Base-by-base conservation (phyloP, 2,797 vertebrate species). In the Lithobates sylvaticus region DNA sequence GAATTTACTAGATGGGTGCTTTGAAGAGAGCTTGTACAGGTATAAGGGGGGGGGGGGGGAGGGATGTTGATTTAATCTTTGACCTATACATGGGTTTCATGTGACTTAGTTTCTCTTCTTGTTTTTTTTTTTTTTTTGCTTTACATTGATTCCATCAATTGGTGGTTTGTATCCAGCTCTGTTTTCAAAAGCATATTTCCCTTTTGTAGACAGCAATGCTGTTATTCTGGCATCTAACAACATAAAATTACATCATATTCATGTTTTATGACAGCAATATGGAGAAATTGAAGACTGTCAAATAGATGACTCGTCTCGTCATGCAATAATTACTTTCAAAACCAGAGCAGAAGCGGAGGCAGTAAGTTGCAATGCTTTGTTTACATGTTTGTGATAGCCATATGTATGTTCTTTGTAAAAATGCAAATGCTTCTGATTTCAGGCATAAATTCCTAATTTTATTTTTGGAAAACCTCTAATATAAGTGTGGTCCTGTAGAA, bases 261-360 rank as follows among this genome's bases (percentile, higher is more conserved):
- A 47, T 75, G 13, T 83, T 16, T 75, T 76, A 8, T 36, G 23
- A 42, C 15, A 99, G 97, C 97, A 98, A 98, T 99, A 97, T 93
- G 98, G 98, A 87, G 97, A 99, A 92, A 98, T 99, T 88, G 98
- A 99, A 94, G 98, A 99, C 92, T 99, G 95, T 92, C 97, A 95
- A 89, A 97, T 99, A 88, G 95, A 97, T 87, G 97, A 98, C 81
- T 94, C 92, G 87, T 95, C 94, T 89, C 94, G 95, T 87, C 95
- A 95, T 88, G 97, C 97, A 0, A 94, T 99, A 90, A 97, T 99
- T 92, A 96, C 96, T 5, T 99, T 96, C 93, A 97, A 94, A 93
- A 96, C 96, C 6, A 95, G 98, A 93, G 95, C 93, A 44, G 97
- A 99, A 93, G 98, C 98, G 47, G 98, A 99, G 92, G 96, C 95